These are phyloP conservation scores for Cristatella mucedo DNA, from an alignment of 2,888 invertebrate species.

Conservation along the genomic window DNA sequence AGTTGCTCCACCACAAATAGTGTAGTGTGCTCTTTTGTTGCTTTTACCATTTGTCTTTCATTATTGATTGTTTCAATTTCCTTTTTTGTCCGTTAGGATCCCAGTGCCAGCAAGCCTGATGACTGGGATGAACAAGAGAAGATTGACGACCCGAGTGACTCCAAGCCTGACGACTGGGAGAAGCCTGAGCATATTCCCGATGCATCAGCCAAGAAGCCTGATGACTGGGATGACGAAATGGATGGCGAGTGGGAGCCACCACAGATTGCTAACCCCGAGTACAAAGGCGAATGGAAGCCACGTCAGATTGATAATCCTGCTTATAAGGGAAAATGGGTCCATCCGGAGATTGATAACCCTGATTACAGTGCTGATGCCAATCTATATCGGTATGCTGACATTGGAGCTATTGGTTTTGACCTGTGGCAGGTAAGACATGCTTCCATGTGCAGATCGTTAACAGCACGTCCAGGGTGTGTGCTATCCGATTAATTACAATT, in stretches of 20 bases:
- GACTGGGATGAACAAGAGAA: constrained; percentile 79
- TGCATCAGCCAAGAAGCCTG: constrained; percentile 88
- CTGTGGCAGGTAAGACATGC: constrained; percentile 39
- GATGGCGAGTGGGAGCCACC: constrained; percentile 99
- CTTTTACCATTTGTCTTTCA: no score
- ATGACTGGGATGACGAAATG: constrained; percentile 99
- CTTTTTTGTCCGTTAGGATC: no score
- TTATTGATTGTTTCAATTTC: no score
- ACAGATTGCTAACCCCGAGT: constrained; percentile 96
- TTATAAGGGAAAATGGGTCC: constrained; percentile 87
- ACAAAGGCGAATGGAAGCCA: constrained; percentile 94
- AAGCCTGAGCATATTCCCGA: constrained; percentile 95
- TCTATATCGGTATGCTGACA: constrained; percentile 70
- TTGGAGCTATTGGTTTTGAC: constrained; percentile 71
- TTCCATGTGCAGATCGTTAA: no score
- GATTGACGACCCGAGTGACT: constrained; percentile 87
- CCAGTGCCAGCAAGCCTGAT: constrained; percentile 86
- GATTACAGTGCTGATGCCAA: constrained; percentile 72
- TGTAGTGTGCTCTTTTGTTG: no score
- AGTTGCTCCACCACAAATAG: no score
- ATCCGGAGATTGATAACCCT: constrained; percentile 96
- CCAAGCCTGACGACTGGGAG: constrained; percentile 92
- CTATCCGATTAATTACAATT: no score
- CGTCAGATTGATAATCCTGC: constrained; percentile 95
- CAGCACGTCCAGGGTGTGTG: no score